Evolutionary conservation across 2,888 invertebrate genomes (phyloP), one percentile per base, ranked within the genome.

Genomic region (Stomorhina lunata): DNA sequence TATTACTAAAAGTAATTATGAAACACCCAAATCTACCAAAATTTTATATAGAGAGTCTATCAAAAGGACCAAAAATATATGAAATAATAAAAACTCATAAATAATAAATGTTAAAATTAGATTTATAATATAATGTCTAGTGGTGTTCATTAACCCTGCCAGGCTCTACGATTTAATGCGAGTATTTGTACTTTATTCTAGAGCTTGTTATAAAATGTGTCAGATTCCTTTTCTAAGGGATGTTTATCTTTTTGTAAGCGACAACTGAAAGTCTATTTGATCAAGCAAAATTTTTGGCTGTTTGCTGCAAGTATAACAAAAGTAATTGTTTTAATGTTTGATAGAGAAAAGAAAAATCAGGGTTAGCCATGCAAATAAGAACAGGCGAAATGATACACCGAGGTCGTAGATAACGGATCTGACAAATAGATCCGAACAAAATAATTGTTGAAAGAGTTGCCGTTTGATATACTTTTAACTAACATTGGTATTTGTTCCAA

Each of bases 101-200:
- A 82, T 82, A 79, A 82, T 82, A 82, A 79, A 82, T 71, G 75
- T 79, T 66, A 20, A 82, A 82, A 82, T 82, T 82, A 79, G 75
- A 82, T 82, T 82, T 82, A 82, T 82, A 73, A 61, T 73, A 71
- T 75, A 73, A 61, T 73, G 75, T 75, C 75, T 66, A 66, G 65
- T 69, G 75, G 69, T 79, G 79, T 75, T 82, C 82, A 79, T 82
- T 82, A 82, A 82, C 82, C 82, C 82, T 71, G 82, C 65, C 69
- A 65, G n/a, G 68, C 55, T 65, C 29, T 59, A n/a, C n/a, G 6
- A 50, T 53, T 6, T 53, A 3, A 20, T 40, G 32, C 43, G 5
- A 15, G 12, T 45, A 17, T 27, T n/a, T 37, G 15, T 61, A 55
- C 20, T n/a, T 32, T 32, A 10, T 32, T 37, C 27, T 68, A 20